Percentiles rank a stretch among this genome's conserved stretches.
These are phyloP conservation scores for Caenorhabditis elegans DNA, from an alignment of 1,140 invertebrate species.

Conservation along the genomic window DNA sequence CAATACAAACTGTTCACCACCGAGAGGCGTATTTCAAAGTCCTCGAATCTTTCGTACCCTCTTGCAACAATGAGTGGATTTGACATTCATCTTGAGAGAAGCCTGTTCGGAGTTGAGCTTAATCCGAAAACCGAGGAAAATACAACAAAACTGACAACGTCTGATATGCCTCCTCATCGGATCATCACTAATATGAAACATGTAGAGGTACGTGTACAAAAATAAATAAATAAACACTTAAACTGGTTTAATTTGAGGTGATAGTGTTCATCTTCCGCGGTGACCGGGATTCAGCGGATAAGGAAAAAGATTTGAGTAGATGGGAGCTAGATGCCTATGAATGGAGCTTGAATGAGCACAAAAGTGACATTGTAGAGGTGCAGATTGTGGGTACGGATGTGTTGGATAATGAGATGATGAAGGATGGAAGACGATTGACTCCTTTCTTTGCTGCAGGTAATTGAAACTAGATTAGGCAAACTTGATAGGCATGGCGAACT, in stretches of 20 bases:
- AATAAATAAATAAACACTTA: neutral
- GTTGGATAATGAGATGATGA: slow-evolving; percentile 60
- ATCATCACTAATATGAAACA: slow-evolving; percentile 61
- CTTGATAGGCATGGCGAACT: too few relatives aligned
- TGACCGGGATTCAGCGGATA: slow-evolving; percentile 39
- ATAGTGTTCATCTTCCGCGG: slow-evolving; percentile 60
- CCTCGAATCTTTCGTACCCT: slow-evolving; percentile 51
- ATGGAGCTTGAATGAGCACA: slow-evolving; percentile 52
- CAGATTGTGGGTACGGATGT: slow-evolving; percentile 58
- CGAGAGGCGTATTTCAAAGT: neutral
- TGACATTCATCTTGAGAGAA: slow-evolving; percentile 51
- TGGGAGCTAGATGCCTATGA: slow-evolving; percentile 59
- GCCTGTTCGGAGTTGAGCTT: slow-evolving; percentile 53
- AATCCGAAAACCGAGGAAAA: slow-evolving; percentile 30
- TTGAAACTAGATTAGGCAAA: neutral
- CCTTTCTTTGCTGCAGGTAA: slow-evolving; percentile 60
- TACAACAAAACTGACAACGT: slow-evolving; percentile 16
- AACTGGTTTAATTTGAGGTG: slow-evolving; percentile 29
- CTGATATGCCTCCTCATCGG: neutral
- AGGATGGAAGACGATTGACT: slow-evolving; percentile 55
- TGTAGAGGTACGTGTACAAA: slow-evolving; percentile 44
- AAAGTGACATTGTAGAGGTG: slow-evolving; percentile 46
- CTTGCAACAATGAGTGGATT: slow-evolving; percentile 53
- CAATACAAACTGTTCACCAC: slow-evolving; percentile 18
- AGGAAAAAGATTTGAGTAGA: slow-evolving; percentile 42